Conservation (phyloP, 2,797 vertebrate species). For the Oophaga sylvatica region DNA sequence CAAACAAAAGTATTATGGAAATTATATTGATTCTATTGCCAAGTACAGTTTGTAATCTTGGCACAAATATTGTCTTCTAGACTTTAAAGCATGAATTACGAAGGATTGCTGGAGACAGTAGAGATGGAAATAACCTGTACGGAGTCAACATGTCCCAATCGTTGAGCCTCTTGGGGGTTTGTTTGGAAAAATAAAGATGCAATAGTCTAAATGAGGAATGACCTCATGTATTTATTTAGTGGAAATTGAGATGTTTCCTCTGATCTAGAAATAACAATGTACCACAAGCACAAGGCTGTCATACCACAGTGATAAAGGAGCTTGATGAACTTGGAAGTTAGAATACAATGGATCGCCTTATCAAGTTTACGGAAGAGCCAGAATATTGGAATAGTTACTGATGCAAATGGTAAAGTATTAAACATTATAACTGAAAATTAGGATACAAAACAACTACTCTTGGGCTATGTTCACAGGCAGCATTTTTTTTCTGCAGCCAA, state of each 20-base stretch:
- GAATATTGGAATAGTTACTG: background rate
- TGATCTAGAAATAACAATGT: slow-evolving; percentile 42
- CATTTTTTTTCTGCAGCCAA: too few species aligned
- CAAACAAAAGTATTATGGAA: slow-evolving; percentile 11
- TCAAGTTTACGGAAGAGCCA: background rate
- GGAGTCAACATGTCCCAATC: slow-evolving; percentile 29
- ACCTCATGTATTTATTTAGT: slow-evolving; percentile 46
- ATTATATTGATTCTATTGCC: slow-evolving; percentile 32
- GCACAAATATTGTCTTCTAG: slow-evolving; percentile 38
- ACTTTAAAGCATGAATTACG: slow-evolving; percentile 13
- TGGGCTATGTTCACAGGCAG: too few species aligned
- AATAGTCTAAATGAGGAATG: slow-evolving; percentile 24
- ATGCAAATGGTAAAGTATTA: background rate
- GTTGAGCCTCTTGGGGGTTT: slow-evolving; percentile 18
- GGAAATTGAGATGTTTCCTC: slow-evolving; percentile 9
- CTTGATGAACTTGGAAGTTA: background rate
- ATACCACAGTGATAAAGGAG: slow-evolving; percentile 4
- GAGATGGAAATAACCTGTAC: slow-evolving; percentile 29
- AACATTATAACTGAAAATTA: background rate
- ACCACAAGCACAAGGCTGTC: slow-evolving; percentile 1
- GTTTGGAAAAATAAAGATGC: slow-evolving; percentile 30
- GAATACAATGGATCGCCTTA: background rate
- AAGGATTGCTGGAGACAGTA: slow-evolving; percentile 38
- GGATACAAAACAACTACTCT: background rate
- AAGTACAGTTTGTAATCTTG: slow-evolving; percentile 37